Conservation (phyloP, 2,113 vertebrate genomes). For the Mormyrus iriodes region DNA sequence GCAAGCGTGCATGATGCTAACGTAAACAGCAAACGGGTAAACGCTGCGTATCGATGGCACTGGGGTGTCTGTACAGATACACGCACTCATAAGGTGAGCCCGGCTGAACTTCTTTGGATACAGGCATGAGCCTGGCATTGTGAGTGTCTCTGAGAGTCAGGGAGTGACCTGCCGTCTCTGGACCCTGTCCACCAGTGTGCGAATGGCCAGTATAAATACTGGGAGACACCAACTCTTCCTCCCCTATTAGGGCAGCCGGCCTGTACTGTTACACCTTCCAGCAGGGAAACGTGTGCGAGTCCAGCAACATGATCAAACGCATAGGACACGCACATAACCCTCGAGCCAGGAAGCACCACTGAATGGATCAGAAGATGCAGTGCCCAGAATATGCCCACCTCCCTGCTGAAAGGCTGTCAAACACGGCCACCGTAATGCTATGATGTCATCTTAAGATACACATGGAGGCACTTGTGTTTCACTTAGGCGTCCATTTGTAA, state of each 20-base stretch:
- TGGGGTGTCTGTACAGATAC: background rate
- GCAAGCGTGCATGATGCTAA: background rate
- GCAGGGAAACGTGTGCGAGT: background rate
- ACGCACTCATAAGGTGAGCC: background rate
- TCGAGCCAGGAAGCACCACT: background rate
- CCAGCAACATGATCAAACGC: background rate
- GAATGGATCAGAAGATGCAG: background rate
- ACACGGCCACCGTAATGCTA: background rate
- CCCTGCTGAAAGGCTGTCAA: background rate
- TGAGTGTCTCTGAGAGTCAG: slow-evolving; percentile 24
- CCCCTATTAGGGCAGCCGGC: background rate
- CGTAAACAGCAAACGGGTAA: background rate
- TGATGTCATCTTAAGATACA: background rate
- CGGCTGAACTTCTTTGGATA: too few relatives aligned
- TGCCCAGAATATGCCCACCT: background rate
- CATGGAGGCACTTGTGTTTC: background rate
- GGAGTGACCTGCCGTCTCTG: slow-evolving; percentile 13
- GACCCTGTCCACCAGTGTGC: slow-evolving; percentile 25
- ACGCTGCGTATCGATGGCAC: background rate
- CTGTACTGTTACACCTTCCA: background rate
- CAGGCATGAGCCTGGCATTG: too few relatives aligned
- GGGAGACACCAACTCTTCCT: background rate
- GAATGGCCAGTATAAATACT: slow-evolving; percentile 30
- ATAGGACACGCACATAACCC: background rate
- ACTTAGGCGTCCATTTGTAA: background rate